Base-by-base conservation (phyloP, 1,140 invertebrate species). In the Asbolus verrucosus region DNA sequence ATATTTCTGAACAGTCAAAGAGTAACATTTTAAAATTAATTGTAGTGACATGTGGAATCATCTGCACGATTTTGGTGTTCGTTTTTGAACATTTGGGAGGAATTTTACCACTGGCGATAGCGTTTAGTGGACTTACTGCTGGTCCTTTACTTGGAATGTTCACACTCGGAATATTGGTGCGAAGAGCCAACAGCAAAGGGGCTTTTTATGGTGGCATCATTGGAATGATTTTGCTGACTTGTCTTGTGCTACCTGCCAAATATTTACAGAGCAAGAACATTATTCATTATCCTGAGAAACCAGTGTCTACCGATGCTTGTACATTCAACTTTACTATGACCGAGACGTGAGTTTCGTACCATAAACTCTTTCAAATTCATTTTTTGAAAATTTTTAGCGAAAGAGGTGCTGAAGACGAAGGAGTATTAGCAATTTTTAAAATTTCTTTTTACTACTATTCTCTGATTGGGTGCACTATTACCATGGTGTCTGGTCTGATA, bases 121-220 rank as follows among this genome's bases (percentile, higher is more conserved):
- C 85, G 54, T 84, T 91, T 1, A 86, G 85, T 16, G 88, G 90
- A 2, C 82, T 90, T 2, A 85, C 88, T 1, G 82, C 84, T 36
- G 90, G 89, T 4, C 88, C 90, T 2, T 77, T 89, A n/a, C 77
- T 91, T 0, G 90, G 88, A 2, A 74, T 90, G 13, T 91, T 91
- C 75, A 86, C 84, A 2, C 76, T 91, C 0, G 90, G 90, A 54
- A 88, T 91, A 76, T 85, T 91, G 13, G 85, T 88, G 70, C 89
- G 88, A 0, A 86, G 87, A 77, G 87, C 87, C 1, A 87, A 86
- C 75, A 81, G 83, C 76, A 85, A 84, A 72, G 77, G 76, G 8
- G 76, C 73, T 16, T 69, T 78, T n/a, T 72, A 61, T 41, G 76
- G 76, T 15, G 65, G 70, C 14, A 30, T 76, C 9, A 43, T 36